Conservation (phyloP, 1,140 invertebrate genomes). For the Papilio xuthus region DNA sequence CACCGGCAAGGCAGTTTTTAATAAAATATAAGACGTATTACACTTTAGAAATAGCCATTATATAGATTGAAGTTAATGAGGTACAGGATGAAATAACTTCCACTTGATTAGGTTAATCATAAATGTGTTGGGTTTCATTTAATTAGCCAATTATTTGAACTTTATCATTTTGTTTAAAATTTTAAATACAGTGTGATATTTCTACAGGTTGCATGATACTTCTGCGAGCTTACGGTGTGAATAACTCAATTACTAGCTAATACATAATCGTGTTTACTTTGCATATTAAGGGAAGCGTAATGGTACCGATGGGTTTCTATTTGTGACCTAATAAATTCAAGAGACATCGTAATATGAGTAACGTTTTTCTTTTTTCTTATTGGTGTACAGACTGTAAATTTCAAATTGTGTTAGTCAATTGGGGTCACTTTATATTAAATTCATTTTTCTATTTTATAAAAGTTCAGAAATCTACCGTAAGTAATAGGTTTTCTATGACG, state of each 20-base stretch:
- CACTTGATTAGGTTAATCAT: slow-evolving; percentile 48
- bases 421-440: no score
- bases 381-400: no score
- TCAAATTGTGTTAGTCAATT: no score
- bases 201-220: neutral
- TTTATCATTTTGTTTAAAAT: neutral
- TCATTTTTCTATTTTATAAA: no score
- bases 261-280: no score
- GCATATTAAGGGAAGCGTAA: no score
- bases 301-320: no score
- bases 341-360: no score
- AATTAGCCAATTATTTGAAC: slow-evolving; percentile 37
- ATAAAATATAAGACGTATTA: slow-evolving; percentile 47
- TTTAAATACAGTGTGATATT: neutral
- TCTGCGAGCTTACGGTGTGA: neutral
- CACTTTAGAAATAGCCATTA: slow-evolving; percentile 48
- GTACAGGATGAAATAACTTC: slow-evolving; percentile 38
- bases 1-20: slow-evolving; percentile 33
- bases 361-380: no score
- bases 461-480: no score
- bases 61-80: slow-evolving; percentile 43
- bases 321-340: no score
- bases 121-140: slow-evolving; percentile 45
- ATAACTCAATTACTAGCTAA: neutral
- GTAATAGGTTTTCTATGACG: no score